These are phyloP conservation scores for Baccha elongata DNA, from an alignment of 2,888 invertebrate genomes.

Conservation along the genomic window DNA sequence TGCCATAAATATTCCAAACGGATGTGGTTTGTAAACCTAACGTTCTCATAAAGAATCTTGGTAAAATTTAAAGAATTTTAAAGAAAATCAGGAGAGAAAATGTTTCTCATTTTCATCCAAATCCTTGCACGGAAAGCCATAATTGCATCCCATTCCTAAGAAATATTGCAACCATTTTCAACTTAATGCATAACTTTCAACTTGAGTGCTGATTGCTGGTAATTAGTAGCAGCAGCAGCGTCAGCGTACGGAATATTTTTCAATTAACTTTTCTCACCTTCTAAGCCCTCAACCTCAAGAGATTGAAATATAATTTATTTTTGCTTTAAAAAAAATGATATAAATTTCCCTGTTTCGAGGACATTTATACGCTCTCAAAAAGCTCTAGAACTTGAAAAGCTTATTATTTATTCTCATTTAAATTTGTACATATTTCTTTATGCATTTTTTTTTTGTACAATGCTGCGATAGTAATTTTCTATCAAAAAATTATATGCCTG, in stretches of 20 bases:
- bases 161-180: background rate
- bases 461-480: background rate
- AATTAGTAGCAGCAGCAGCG: constrained; percentile 42
- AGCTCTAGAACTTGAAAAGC: background rate
- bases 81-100: no score
- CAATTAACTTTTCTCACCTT: constrained; percentile 53
- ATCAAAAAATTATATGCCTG: background rate
- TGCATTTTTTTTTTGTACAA: no score
- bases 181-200: background rate
- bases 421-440: no score
- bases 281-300: background rate
- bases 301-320: background rate
- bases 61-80: no score
- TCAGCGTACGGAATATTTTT: constrained; percentile 50
- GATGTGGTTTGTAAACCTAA: no score
- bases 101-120: constrained; percentile 18
- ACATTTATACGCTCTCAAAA: background rate
- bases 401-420: background rate
- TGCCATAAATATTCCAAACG: no score
- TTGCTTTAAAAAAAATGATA: background rate
- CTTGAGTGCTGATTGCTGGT: constrained; percentile 51
- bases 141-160: constrained; percentile 35
- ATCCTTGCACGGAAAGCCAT: constrained; percentile 33
- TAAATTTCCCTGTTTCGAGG: background rate
- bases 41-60: no score